Evolutionary conservation across 2,888 invertebrate genomes (phyloP), one percentile per base, ranked within the genome.

Genomic region (Syritta pipiens): DNA sequence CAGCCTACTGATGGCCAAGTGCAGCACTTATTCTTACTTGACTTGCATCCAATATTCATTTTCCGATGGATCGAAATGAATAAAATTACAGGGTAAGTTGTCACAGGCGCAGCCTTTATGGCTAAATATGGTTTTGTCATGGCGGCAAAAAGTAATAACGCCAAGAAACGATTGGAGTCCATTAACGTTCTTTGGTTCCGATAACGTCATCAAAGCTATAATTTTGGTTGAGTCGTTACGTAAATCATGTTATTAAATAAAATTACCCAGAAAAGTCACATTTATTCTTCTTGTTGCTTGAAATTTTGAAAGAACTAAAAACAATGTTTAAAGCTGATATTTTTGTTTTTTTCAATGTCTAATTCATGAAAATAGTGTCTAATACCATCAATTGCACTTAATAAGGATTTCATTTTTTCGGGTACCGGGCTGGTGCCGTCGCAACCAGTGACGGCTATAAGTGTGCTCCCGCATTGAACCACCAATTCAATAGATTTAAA

Each of bases 181-280:
- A 49, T 51, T 62, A 9, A 6, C n/a, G 28, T 28, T 28, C 9
- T 28, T n/a, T n/a, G n/a, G n/a, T n/a, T n/a, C n/a, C n/a, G n/a
- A n/a, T n/a, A n/a, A n/a, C n/a, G n/a, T n/a, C 28, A 28, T 28
- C n/a, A 28, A 0, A 6, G 28, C 85, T 3, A 75, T 59, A 0
- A 85, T 77, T 81, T 86, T 86, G 4, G 81, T 71, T 4, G 81
- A 67, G 26, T 82, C 72, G 48, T 83, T 86, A 12, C 82, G 81
- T 17, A 87, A 81, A 0, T 85, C 86, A 3, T 84, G 37, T 57
- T 82, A 82, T 51, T 84, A 82, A 46, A 87, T 28, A 5, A 82
- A 63, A 60, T 84, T 83, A 6, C 84, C 84, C 19, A 81, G 84
- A 81, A 77, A 85, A 84, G 63, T 83, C 75, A 40, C 83, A 83